A percentile compares a stretch with the other conserved stretches of the same genome.
Conservation (phyloP, 1,140 invertebrate species). For the Brachystomella parvula region DNA sequence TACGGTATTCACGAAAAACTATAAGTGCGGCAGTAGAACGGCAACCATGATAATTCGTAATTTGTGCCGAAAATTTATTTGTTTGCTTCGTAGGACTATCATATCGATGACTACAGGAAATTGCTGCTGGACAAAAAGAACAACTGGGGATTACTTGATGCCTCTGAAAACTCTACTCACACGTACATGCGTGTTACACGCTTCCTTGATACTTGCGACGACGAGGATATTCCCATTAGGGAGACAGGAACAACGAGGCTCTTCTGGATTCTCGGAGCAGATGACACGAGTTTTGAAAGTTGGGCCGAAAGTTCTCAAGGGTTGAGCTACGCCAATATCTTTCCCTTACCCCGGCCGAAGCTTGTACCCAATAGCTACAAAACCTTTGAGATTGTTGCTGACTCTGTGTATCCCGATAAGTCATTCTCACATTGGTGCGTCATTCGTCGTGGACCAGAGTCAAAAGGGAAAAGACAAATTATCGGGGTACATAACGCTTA, state of each 20-base stretch:
- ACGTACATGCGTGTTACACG: slow-evolving; percentile 59
- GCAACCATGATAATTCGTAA: not conserved
- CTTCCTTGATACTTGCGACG: slow-evolving; percentile 59
- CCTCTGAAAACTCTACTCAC: slow-evolving; percentile 63
- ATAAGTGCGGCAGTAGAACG: not conserved
- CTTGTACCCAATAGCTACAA: not conserved
- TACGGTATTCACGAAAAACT: not conserved
- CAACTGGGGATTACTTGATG: slow-evolving; percentile 58
- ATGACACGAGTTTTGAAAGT: not conserved
- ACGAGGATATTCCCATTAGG: not conserved
- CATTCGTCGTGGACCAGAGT: no score
- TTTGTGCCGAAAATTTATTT: not conserved
- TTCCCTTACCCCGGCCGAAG: not conserved
- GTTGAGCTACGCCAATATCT: not conserved
- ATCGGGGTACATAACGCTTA: no score
- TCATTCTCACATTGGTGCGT: not conserved
- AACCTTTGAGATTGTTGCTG: slow-evolving; percentile 7
- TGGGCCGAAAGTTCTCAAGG: not conserved
- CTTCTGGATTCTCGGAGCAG: not conserved
- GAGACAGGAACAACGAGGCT: no score
- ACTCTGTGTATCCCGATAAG: slow-evolving; percentile 10
- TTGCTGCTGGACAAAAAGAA: slow-evolving; percentile 60
- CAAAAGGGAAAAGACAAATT: no score
- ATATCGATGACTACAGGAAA: slow-evolving; percentile 51
- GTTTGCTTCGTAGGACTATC: slow-evolving; percentile 53